Evolutionary conservation across 2,797 vertebrate species (phyloP).

Genomic region (Lutjanus argentimaculatus): DNA sequence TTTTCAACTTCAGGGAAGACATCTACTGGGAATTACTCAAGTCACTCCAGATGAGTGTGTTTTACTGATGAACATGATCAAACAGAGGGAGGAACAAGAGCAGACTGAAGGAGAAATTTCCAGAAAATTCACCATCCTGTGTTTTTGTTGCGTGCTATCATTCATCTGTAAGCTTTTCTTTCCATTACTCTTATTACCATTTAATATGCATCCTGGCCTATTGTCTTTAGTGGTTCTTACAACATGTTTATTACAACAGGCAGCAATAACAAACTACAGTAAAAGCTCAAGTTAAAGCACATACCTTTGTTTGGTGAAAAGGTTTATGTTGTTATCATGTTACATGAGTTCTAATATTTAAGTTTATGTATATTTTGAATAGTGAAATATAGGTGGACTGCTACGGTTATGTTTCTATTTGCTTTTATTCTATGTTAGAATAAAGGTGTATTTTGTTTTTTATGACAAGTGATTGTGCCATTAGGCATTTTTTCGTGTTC

Average conservation of each 20-base stretch:
- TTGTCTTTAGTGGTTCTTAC: no score
- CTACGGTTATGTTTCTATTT: no score
- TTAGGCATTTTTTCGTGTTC: not conserved
- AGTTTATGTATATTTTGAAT: no score
- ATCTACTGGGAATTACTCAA: conserved; percentile 19
- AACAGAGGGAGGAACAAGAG: conserved; percentile 15
- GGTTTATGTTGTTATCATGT: not conserved
- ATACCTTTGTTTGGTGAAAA: no score
- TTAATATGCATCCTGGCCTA: not conserved
- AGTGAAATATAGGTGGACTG: no score
- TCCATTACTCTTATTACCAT: not conserved
- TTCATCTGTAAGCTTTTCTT: not conserved
- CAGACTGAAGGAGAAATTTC: not conserved
- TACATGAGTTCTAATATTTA: no score
- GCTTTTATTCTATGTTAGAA: no score
- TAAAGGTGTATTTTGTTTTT: no score
- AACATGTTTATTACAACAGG: no score
- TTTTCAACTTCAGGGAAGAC: conserved; percentile 43
- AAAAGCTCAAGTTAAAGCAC: no score
- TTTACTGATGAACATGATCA: conserved; percentile 32
- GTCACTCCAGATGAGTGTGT: conserved; percentile 15
- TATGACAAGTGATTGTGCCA: no score
- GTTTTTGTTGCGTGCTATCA: not conserved
- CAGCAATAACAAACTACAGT: no score
- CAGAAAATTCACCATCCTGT: conserved; percentile 2